Conservation (phyloP, 2,888 invertebrate species). For the Tipula helvola region DNA sequence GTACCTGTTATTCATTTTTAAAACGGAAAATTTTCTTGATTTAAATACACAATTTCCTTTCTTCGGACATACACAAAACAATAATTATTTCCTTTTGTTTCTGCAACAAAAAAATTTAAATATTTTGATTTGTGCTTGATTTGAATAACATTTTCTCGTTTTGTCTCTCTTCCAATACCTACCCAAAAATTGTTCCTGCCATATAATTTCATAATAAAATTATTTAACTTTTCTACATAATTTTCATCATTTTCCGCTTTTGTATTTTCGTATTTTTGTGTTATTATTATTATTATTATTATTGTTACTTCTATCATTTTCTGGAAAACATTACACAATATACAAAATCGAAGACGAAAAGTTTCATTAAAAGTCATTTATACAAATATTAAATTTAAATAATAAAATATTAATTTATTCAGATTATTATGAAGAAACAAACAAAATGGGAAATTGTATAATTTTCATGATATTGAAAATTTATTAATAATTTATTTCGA, state of each 20-base stretch:
- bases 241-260: background rate
- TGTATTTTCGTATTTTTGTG: background rate
- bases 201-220: background rate
- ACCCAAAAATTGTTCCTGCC: background rate
- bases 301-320: background rate
- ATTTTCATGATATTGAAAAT: background rate
- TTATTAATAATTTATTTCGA: background rate
- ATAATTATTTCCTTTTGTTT: background rate
- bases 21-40: background rate
- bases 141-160: background rate
- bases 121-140: background rate
- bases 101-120: background rate
- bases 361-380: background rate
- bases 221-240: background rate
- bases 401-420: background rate
- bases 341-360: background rate
- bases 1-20: background rate
- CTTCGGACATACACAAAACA: background rate
- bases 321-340: background rate
- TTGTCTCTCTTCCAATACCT: background rate
- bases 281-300: background rate
- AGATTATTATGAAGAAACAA: background rate
- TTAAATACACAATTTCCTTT: background rate
- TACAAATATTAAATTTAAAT: slow-evolving; percentile 4
- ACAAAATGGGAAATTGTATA: background rate